Conservation (phyloP, 2,113 vertebrate species). For the Pedetes capensis region DNA sequence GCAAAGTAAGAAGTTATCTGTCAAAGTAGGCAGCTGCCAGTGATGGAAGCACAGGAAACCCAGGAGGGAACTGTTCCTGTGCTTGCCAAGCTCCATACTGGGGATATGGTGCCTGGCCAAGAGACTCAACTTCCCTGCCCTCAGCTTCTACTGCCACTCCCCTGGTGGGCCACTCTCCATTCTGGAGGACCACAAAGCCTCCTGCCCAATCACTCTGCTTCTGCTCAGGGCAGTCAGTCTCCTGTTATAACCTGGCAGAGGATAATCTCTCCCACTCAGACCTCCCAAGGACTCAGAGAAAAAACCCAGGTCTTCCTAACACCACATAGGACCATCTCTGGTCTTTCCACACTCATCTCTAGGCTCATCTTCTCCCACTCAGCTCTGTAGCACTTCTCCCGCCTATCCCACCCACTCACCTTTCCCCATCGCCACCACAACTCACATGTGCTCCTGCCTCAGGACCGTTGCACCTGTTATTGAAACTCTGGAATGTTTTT, state of each 20-base stretch:
- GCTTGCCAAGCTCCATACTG: neutral
- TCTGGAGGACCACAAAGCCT: neutral
- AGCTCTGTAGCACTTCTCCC: neutral
- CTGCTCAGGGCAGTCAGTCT: neutral
- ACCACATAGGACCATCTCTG: neutral
- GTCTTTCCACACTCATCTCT: neutral
- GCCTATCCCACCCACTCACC: accelerated
- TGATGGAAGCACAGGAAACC: neutral
- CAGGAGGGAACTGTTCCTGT: too few species aligned
- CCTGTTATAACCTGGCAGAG: neutral
- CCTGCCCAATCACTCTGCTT: neutral
- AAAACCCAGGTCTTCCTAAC: neutral
- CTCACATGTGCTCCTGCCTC: neutral
- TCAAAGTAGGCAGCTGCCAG: neutral
- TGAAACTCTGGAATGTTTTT: neutral
- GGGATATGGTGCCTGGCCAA: neutral
- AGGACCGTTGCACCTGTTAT: neutral
- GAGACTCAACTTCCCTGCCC: neutral
- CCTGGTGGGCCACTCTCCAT: neutral
- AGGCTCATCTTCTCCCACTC: neutral
- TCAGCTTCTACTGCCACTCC: neutral
- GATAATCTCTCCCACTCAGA: neutral
- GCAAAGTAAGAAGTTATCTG: neutral
- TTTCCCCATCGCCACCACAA: neutral
- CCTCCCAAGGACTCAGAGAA: neutral